These are phyloP conservation scores for Mungos mungo DNA, from an alignment of 2,113 vertebrate genomes.

Conservation along the genomic window DNA sequence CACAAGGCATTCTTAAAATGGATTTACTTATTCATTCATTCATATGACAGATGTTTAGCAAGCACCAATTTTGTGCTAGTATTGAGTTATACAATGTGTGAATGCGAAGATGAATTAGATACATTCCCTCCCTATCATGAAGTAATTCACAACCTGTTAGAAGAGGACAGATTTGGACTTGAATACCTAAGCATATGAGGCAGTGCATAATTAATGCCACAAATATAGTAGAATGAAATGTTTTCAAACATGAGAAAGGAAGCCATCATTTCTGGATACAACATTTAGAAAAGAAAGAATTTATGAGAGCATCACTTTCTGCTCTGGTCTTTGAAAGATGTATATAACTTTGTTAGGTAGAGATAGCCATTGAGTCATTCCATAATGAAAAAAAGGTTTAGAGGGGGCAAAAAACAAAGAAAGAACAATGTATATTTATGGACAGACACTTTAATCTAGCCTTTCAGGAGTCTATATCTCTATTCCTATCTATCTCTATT, in stretches of 20 bases:
- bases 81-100: not conserved
- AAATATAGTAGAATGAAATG: not conserved
- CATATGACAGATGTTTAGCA: constrained; percentile 15
- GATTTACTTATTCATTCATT: not conserved
- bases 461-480: not conserved
- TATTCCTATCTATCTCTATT: not conserved
- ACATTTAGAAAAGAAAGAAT: not conserved
- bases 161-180: not conserved
- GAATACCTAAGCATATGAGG: constrained; percentile 17
- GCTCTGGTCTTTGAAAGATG: not conserved
- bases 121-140: not conserved
- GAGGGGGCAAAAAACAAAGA: not conserved
- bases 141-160: constrained; percentile 3
- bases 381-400: not conserved
- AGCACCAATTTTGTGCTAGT: not conserved
- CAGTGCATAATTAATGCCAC: not conserved
- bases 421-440: not conserved
- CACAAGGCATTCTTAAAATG: not conserved
- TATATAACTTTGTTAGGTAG: not conserved
- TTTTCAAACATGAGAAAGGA: not conserved
- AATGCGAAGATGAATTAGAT: constrained; percentile 30
- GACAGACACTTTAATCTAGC: not conserved
- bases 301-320: not conserved
- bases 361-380: not conserved
- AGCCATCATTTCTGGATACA: not conserved